Evolutionary conservation across 2,888 invertebrate species (phyloP), one percentile per base, ranked within the genome.

Genomic region (Parapristionchus giblindavisi): DNA sequence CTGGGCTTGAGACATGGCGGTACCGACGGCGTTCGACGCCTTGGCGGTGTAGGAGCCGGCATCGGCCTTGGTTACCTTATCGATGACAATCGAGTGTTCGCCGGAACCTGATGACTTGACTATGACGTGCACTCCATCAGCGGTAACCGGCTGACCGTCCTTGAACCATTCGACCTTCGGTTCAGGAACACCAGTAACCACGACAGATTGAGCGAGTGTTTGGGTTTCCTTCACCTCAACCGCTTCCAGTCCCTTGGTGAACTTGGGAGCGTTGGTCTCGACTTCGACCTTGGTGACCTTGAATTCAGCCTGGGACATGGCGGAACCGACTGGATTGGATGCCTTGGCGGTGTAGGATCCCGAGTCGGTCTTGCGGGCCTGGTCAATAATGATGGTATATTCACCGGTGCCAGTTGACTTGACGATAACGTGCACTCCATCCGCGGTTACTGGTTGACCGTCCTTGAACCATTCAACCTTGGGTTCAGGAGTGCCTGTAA

Each of bases 391-490:
- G 63, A 90, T 83, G 56, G 87, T 78, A 2, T 92, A 92, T 88
- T 63, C 71, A 61, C 80, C 81, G 43, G 96, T 94, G 0, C 95
- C 95, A 83, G 94, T 94, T 0, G 61, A 51, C 81, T 92, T 92
- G 14, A 87, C 83, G 17, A 85, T 77, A 38, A 95, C 93, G 91
- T 94, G 94, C 63, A 93, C 92, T 84, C 96, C 78, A 43, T 81
- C 81, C 54, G 79, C 78, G 0, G 94, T 92, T 3, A 98, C 89
- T 2, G 95, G 96, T 88, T 94, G 93, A 95, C 97, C 98, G 89
- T 99, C 97, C 90, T 87, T 95, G 89, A 93, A 94, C 95, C 96
- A 97, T 89, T 94, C 95, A 82, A 98, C 92, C 80, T 95, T 94
- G 0, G 98, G 97, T 85, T 92, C 92, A 0, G 98, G 98, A 58